Evolutionary conservation across 2,113 vertebrate species (phyloP), one percentile per base, ranked within the genome.

Genomic region (Gadus chalcogrammus): DNA sequence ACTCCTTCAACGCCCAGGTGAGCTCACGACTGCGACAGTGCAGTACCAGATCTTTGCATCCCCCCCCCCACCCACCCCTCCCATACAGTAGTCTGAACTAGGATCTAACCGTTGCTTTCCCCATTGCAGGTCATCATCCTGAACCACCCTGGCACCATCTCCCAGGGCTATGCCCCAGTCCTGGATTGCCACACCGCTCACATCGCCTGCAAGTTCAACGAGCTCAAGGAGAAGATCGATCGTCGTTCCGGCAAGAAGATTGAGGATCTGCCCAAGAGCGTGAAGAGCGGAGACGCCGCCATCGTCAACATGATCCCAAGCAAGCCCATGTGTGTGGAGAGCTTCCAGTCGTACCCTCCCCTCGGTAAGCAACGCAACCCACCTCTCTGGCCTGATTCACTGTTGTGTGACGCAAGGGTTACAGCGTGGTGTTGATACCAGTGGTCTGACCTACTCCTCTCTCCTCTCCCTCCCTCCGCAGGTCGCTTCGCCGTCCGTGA

Each of bases 401-500:
- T 15, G 12, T 61, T 0, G 8, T 2, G 60, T 22, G 1, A 20
- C 3, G 4, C 5, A 4, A 35, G 31, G 3, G 31, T 35, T 35
- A 35, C 31, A 35, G 31, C 4, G 31, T 35, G 31, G 31, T 0
- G 31, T 35, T 35, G n/a, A 61, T 1, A n/a, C 9, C n/a, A 11
- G 59, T 20, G 7, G 6, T 20, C 9, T 61, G 59, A 17, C 11
- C 59, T 15, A 16, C 1, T 1, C 3, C 3, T 60, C 24, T 24
- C 22, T 2, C n/a, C n/a, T n/a, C n/a, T n/a, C 24, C 24, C 24
- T 6, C 3, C 0, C 59, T 63, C 35, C 60, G 64, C 31, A 94
- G 93, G 93, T 87, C 92, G 92, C 70, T 94, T 94, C 0, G 92
- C 93, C 1, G 92, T 94, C 64, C 92, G 92, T 88, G 93, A 94